Conservation (phyloP, 2,797 vertebrate species). For the Scomberomorus guttatus region DNA sequence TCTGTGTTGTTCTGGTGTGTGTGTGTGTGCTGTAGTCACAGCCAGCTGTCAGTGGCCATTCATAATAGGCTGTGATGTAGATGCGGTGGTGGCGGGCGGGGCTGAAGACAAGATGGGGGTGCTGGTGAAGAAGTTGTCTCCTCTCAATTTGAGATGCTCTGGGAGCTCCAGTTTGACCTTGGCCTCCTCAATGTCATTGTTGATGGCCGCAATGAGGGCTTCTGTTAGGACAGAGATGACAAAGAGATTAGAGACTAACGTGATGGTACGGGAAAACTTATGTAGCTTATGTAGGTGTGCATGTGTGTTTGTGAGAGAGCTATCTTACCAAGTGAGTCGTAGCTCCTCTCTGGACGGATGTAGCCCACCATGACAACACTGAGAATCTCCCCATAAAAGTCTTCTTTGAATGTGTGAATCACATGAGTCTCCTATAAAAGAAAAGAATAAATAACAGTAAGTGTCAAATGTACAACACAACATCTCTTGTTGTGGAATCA, state of each 20-base stretch:
- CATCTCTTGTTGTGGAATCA: background rate
- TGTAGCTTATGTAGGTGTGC: background rate
- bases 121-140: constrained; percentile 91
- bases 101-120: constrained; percentile 42
- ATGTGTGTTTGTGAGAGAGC: background rate
- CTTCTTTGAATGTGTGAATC: constrained; percentile 95
- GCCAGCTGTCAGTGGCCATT: constrained; percentile 88
- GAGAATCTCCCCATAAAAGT: constrained; percentile 95
- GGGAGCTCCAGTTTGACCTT: constrained; percentile 91
- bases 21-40: constrained; percentile 22
- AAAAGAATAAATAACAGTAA: background rate
- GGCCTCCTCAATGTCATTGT: constrained; percentile 93
- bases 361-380: constrained; percentile 94
- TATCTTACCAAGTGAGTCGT: constrained; percentile 90
- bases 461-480: background rate
- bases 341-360: constrained; percentile 96
- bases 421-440: constrained; percentile 93
- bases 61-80: constrained; percentile 82
- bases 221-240: constrained; percentile 80
- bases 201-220: constrained; percentile 93
- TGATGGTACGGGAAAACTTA: background rate
- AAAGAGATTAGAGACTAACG: background rate
- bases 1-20: constrained; percentile 1
- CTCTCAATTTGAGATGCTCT: constrained; percentile 91
- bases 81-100: constrained; percentile 54